phyloP scores from a whole-genome alignment of 2,113 vertebrate genomes.

The Mystacornis crossleyi region DNA sequence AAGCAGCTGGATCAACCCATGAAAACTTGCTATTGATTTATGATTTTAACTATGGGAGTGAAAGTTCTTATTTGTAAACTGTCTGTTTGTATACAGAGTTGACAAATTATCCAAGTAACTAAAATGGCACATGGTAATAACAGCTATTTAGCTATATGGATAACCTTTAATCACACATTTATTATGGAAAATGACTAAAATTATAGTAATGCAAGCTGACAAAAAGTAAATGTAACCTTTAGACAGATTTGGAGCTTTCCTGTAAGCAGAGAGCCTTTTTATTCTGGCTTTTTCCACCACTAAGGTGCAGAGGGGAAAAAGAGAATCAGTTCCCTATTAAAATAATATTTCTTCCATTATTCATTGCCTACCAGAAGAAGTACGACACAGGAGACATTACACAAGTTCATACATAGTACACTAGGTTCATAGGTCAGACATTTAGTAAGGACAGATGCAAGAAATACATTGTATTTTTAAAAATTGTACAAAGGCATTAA shows the following conservation, averaged over 20 bases:
- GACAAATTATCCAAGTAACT: constrained; percentile 64
- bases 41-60: constrained; percentile 50
- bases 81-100: constrained; percentile 30
- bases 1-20: constrained; percentile 66
- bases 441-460: neutral
- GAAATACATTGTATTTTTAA: neutral
- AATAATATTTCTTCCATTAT: neutral
- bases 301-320: neutral
- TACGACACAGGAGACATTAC: neutral
- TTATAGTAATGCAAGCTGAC: neutral
- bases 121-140: constrained; percentile 69
- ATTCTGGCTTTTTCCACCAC: neutral
- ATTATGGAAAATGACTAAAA: constrained; percentile 32
- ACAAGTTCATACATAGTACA: neutral
- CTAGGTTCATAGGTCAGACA: neutral
- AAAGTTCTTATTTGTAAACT: constrained; percentile 64
- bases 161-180: constrained; percentile 68
- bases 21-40: constrained; percentile 67
- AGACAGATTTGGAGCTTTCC: neutral
- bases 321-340: neutral
- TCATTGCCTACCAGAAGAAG: neutral
- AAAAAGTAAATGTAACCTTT: constrained; percentile 9
- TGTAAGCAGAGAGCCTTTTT: neutral
- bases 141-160: constrained; percentile 26
- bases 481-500: neutral